phyloP scores from a whole-genome alignment of 2,888 invertebrate genomes.

The Phasia obesa region DNA sequence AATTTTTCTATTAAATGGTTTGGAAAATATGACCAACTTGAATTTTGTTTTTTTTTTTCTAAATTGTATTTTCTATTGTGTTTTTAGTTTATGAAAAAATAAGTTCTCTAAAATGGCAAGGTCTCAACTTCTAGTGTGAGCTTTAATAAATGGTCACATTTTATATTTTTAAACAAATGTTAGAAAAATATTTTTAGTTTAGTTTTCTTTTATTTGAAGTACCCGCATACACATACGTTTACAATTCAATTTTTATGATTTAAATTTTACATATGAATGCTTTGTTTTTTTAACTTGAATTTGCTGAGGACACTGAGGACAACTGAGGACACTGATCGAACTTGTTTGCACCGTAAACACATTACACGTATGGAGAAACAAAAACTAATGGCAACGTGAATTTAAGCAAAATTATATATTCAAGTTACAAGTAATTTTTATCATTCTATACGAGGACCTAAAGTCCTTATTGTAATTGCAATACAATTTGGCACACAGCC shows the following conservation, averaged over 20 bases:
- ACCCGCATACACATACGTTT: background rate
- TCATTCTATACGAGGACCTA: too few relatives aligned
- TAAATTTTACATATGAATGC: constrained; percentile 23
- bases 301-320: too few relatives aligned
- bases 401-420: too few relatives aligned
- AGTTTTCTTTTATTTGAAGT: background rate
- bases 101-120: background rate
- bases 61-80: too few relatives aligned
- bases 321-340: too few relatives aligned
- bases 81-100: background rate
- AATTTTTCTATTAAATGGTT: background rate
- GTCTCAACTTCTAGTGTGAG: background rate
- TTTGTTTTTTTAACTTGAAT: too few relatives aligned
- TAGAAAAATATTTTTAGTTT: background rate
- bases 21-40: constrained; percentile 6
- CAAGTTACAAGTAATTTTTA: too few relatives aligned
- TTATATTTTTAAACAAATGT: background rate
- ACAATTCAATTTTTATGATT: constrained; percentile 32
- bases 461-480: too few relatives aligned
- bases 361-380: too few relatives aligned
- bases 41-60: background rate
- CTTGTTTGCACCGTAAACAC: too few relatives aligned
- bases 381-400: too few relatives aligned
- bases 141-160: background rate
- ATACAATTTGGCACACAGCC: too few relatives aligned